Base-by-base conservation (phyloP, 1,140 invertebrate species). In the Lepidurus apus region DNA sequence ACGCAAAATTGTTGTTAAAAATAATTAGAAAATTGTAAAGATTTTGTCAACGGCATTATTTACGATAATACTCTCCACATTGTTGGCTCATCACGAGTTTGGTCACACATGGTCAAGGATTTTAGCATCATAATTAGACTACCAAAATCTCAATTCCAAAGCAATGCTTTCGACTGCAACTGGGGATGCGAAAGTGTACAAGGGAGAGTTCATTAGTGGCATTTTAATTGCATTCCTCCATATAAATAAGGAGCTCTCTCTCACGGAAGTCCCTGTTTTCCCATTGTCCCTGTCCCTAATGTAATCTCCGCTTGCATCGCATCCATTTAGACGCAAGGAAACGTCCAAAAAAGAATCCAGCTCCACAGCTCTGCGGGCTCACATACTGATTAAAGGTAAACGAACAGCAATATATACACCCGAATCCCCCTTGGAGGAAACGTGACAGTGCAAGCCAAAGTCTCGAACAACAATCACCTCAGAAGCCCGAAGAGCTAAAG, bases 351-450 rank as follows among this genome's bases (percentile, higher is more conserved):
- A 13, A 65, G 21, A 65, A 47, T 21, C 21, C 53, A 65, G 53
- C n/a, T 13, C 17, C 4, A 7, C 17, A 65, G 9, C 21, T 21
- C 8, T 65, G 53, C 21, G 53, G 53, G 53, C 21, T n/a, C 53
- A 65, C 53, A 65, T 65, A 65, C 53, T 65, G 53, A 65, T 65
- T 65, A 9, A 65, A 65, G 17, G 53, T 65, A n/a, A 65, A 21
- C 21, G 53, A 65, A n/a, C 53, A 65, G 53, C 17, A 21, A 65
- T 65, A 17, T 65, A 65, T 17, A 65, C n/a, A 65, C 53, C 21
- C 53, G 53, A 65, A 65, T 0, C 53, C 53, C 53, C 53, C 53
- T 65, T 21, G 53, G 53, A 17, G 53, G 21, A 65, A 65, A 65
- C 53, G 53, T 65, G 53, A 65, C 53, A 65, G 13, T 65, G 53